Conservation (phyloP, 2,113 vertebrate genomes). For the Upupa epops region DNA sequence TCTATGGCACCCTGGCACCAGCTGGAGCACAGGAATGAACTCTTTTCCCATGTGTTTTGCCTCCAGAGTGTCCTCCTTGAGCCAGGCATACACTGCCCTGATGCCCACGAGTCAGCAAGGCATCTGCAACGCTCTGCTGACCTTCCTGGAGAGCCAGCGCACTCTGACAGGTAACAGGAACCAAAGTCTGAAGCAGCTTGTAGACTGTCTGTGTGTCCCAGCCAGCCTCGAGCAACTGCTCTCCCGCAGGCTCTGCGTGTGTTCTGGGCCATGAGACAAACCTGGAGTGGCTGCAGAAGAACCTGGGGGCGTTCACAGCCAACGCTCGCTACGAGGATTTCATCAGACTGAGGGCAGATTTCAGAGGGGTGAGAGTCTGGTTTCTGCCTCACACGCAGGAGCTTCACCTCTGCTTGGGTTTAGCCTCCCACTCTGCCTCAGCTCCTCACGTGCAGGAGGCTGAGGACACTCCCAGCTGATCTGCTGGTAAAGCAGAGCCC, state of each 20-base stretch:
- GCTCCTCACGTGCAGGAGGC: not conserved
- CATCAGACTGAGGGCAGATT: not conserved
- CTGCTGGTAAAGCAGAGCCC: not conserved
- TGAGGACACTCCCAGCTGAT: not conserved
- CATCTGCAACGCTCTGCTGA: not conserved
- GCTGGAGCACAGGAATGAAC: not conserved
- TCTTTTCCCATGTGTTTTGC: not conserved
- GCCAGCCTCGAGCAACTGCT: not conserved
- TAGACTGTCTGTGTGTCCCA: not conserved
- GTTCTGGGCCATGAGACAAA: not conserved
- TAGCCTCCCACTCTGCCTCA: not conserved
- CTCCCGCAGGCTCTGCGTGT: not conserved
- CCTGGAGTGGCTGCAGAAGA: not conserved
- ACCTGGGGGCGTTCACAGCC: not conserved
- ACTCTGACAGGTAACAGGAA: not conserved
- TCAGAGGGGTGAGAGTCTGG: conserved; percentile 12
- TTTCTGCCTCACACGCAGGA: not conserved
- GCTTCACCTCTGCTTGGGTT: not conserved
- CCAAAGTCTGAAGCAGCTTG: not conserved
- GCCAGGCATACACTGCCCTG: not conserved
- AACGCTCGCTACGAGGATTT: not conserved
- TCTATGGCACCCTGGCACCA: not conserved
- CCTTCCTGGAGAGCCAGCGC: conserved; percentile 15
- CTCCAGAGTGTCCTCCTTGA: not conserved
- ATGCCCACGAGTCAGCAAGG: not conserved